phyloP scores from a whole-genome alignment of 1,140 invertebrate species.

The Ostrea denselamellosa region DNA sequence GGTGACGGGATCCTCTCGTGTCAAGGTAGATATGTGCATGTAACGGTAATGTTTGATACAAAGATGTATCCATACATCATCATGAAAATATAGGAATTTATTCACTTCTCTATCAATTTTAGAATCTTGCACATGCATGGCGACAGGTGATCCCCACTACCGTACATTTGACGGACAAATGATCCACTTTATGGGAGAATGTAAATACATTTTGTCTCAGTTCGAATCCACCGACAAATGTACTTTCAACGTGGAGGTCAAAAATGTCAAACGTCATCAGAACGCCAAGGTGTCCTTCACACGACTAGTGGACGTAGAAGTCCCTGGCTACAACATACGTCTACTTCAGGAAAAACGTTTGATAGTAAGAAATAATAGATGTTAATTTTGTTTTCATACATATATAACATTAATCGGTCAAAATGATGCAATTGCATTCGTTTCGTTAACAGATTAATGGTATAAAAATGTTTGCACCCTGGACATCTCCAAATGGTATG shows the following conservation, averaged over 20 bases:
- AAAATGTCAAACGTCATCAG: conserved; percentile 82
- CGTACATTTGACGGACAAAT: conserved; percentile 95
- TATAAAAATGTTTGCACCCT: conserved; percentile 34
- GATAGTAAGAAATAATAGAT: conserved; percentile 83
- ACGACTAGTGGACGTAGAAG: conserved; percentile 80
- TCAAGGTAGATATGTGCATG: conserved; percentile 26
- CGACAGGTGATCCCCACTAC: conserved; percentile 95
- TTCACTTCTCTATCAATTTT: not conserved
- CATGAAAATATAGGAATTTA: not conserved
- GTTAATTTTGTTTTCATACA: not conserved
- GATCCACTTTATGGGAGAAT: conserved; percentile 88
- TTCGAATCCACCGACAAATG: conserved; percentile 62
- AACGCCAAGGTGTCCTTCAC: conserved; percentile 58
- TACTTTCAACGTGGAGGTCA: conserved; percentile 91
- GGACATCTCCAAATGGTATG: not conserved
- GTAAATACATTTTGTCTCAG: conserved; percentile 70
- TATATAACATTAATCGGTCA: conserved; percentile 20
- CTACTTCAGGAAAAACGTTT: conserved; percentile 89
- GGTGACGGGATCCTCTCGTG: conserved; percentile 41
- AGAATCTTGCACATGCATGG: conserved; percentile 91
- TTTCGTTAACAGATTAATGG: conserved; percentile 34
- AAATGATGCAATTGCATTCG: not conserved
- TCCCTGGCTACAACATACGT: conserved; percentile 85
- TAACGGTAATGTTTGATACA: not conserved
- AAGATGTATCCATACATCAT: no score